These are phyloP conservation scores for Hyalella azteca DNA, from an alignment of 2,888 invertebrate species.

Conservation along the genomic window DNA sequence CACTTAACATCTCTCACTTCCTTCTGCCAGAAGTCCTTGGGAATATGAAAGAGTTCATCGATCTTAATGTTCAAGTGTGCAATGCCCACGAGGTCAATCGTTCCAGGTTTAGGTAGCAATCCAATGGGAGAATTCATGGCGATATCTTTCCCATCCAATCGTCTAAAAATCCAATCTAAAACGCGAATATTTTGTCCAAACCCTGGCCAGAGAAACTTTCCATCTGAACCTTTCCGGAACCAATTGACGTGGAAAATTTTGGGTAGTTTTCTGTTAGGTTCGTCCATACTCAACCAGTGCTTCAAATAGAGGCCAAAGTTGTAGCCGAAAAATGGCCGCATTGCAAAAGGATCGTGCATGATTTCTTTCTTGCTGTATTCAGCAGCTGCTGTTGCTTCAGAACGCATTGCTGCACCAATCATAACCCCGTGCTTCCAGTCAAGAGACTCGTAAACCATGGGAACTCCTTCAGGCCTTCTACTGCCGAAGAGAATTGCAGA, in stretches of 20 bases:
- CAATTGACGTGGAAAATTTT: constrained; percentile 99
- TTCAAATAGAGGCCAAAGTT: constrained; percentile 93
- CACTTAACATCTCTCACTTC: constrained; percentile 80
- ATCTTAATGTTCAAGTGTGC: constrained; percentile 72
- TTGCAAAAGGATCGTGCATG: constrained; percentile 99
- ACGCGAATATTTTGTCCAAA: constrained; percentile 97
- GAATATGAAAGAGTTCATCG: constrained; percentile 83
- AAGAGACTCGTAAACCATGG: constrained; percentile 87
- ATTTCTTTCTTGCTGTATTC: constrained; percentile 88
- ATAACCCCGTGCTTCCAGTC: constrained; percentile 97
- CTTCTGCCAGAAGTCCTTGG: constrained; percentile 88
- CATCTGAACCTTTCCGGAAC: constrained; percentile 80
- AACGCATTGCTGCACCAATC: constrained; percentile 69
- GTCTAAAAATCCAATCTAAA: constrained; percentile 90
- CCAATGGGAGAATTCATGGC: constrained; percentile 78
- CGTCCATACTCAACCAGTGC: constrained; percentile 47
- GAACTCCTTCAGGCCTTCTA: constrained; percentile 90
- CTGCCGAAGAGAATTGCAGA: constrained; percentile 97
- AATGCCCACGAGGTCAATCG: constrained; percentile 77
- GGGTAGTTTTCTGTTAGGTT: constrained; percentile 70
- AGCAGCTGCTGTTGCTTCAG: constrained; percentile 97
- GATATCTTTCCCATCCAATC: constrained; percentile 73
- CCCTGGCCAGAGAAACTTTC: constrained; percentile 99
- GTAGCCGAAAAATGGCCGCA: constrained; percentile 99
- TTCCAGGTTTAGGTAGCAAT: constrained; percentile 65